These are phyloP conservation scores for Saturnia japonica DNA, from an alignment of 2,888 invertebrate species.

Conservation along the genomic window DNA sequence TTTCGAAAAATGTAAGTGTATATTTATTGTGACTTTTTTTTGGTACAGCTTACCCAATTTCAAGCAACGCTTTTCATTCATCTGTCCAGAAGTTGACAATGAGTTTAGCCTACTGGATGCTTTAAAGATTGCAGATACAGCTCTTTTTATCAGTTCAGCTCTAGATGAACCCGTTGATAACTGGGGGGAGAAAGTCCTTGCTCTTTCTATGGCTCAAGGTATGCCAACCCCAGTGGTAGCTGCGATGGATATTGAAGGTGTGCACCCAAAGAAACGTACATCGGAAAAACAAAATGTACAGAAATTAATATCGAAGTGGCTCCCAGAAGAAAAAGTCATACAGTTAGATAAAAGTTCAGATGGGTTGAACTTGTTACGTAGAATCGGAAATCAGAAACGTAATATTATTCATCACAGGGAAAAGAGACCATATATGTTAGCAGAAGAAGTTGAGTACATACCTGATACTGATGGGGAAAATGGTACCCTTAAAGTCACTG, in stretches of 20 bases:
- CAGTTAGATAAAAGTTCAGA: constrained; percentile 88
- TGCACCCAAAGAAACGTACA: constrained; percentile 87
- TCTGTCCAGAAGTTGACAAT: constrained; percentile 87
- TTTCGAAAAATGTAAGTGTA: too few relatives aligned
- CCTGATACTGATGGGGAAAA: constrained; percentile 66
- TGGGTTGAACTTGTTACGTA: constrained; percentile 84
- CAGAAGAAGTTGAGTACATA: constrained; percentile 88
- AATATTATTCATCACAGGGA: constrained; percentile 86
- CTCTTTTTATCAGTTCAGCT: constrained; percentile 90
- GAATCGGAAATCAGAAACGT: constrained; percentile 92
- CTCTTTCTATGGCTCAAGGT: constrained; percentile 90
- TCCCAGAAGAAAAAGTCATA: constrained; percentile 92
- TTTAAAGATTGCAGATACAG: constrained; percentile 93
- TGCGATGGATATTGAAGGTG: constrained; percentile 87
- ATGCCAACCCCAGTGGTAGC: constrained; percentile 90
- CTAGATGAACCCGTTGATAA: constrained; percentile 88
- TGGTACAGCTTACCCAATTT: constrained; percentile 89
- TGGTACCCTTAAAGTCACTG: constrained; percentile 91
- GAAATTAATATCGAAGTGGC: constrained; percentile 84
- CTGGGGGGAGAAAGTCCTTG: constrained; percentile 90
- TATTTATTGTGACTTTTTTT: neutral
- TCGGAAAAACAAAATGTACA: constrained; percentile 86
- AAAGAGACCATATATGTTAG: constrained; percentile 91
- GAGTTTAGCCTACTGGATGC: constrained; percentile 89
- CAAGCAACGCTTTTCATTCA: constrained; percentile 93